phyloP scores from a whole-genome alignment of 2,113 vertebrate species.

The Amblyornis subalaris region DNA sequence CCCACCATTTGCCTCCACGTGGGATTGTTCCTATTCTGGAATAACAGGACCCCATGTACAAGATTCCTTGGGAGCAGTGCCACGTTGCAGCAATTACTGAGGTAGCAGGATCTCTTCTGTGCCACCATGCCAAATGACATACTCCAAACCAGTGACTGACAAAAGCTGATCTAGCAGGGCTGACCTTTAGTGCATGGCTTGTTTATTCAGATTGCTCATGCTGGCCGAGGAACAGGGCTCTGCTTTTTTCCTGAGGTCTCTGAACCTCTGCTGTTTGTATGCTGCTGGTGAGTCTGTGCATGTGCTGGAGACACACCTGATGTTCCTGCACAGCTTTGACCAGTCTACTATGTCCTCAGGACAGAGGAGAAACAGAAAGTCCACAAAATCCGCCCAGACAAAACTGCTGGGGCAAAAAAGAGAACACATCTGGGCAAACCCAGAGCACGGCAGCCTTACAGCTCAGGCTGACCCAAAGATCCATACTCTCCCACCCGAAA shows the following conservation, averaged over 20 bases:
- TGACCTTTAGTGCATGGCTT: fast-evolving
- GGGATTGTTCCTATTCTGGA: neutral
- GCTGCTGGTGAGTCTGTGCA: fast-evolving
- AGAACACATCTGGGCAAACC: neutral
- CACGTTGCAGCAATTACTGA: neutral
- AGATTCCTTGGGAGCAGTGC: neutral
- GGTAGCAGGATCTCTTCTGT: neutral
- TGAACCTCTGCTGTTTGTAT: fast-evolving
- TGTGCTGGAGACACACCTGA: fast-evolving
- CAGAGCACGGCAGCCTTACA: neutral
- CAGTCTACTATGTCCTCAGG: neutral
- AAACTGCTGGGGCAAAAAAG: neutral
- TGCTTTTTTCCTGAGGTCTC: neutral
- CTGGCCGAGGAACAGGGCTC: fast-evolving
- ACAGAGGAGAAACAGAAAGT: neutral
- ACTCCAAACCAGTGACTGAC: neutral
- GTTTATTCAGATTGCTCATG: neutral
- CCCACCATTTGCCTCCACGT: neutral
- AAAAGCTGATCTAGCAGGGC: neutral
- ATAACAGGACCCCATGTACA: fast-evolving
- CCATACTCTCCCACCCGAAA: fast-evolving
- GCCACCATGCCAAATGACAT: neutral
- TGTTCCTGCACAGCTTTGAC: neutral
- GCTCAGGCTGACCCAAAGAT: neutral
- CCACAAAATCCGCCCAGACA: neutral